Base-by-base conservation (phyloP, 2,888 invertebrate genomes). In the Coelinius sp. region DNA sequence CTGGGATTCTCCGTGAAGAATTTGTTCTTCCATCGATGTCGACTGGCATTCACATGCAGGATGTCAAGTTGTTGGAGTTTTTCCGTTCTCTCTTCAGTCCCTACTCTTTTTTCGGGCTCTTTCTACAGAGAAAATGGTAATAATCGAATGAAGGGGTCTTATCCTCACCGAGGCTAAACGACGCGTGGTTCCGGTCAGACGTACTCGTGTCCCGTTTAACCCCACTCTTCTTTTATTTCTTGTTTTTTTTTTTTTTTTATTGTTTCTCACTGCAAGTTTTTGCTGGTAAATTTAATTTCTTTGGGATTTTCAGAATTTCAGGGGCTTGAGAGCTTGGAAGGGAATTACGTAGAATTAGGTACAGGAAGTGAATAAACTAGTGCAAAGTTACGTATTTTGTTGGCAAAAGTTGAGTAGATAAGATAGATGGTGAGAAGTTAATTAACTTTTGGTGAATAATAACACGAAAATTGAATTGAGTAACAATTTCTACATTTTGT, bases 101-200 rank as follows among this genome's bases (percentile, higher is more conserved):
- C n/a, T n/a, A n/a, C n/a, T 49, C 17, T 20, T 14, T 20, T 49
- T 4, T 49, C 17, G 17, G 20, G 8, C 44, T 38, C 24, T 44
- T 38, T 41, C 14, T 27, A 17, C 49, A 24, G 44, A 17, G 22
- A 27, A 49, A 49, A 31, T 46, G 49, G 49, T 65, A 65, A 65
- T 41, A 64, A 44, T 49, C 31, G 46, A 65, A 27, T 46, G 44
- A 31, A 46, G 49, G n/a, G 20, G 49, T 20, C 49, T 65, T 64
- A 64, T 64, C 44, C 44, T 44, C 64, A 17, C 14, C 22, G 6
- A 27, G 46, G 49, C 35, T 44, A 68, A 68, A 59, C 59, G 49
- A 46, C 62, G 46, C 68, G 68, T 68, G 62, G 12, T 68, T 68
- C 68, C 68, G 68, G 68, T 62, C 68, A 59, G 49, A 53, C 41